These are phyloP conservation scores for Biston betularia DNA, from an alignment of 2,888 invertebrate species.

Conservation along the genomic window DNA sequence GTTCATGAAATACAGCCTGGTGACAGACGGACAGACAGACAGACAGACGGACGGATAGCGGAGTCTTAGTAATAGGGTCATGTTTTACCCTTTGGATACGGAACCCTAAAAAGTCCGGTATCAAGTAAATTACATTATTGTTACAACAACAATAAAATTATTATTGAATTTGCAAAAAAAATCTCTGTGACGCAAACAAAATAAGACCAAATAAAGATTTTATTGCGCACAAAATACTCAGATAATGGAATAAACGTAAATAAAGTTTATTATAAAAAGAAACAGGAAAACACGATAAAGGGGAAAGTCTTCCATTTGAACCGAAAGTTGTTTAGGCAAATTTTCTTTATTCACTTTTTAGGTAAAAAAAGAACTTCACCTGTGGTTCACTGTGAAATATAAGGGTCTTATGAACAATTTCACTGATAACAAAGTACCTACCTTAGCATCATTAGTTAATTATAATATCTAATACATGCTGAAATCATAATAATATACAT, in stretches of 20 bases:
- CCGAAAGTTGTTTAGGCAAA: slow-evolving; percentile 66
- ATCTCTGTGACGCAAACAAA: slow-evolving; percentile 8
- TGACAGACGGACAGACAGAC: too few relatives aligned
- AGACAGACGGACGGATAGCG: too few relatives aligned
- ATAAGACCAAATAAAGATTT: slow-evolving; percentile 44
- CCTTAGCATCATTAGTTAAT: not conserved
- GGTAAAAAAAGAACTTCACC: slow-evolving; percentile 59
- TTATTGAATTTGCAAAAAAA: not conserved
- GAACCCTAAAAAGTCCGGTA: too few relatives aligned
- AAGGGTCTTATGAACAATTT: slow-evolving; percentile 47
- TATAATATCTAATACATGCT: too few relatives aligned
- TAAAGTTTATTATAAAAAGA: slow-evolving; percentile 59
- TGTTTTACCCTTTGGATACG: too few relatives aligned
- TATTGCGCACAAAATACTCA: slow-evolving; percentile 48
- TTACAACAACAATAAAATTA: too few relatives aligned
- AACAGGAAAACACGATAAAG: slow-evolving; percentile 64
- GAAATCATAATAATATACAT: too few relatives aligned
- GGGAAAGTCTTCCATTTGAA: slow-evolving; percentile 62
- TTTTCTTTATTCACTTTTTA: slow-evolving; percentile 64
- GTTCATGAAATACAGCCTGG: too few relatives aligned
- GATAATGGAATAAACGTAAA: slow-evolving; percentile 60
- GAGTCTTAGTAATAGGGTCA: too few relatives aligned
- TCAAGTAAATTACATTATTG: too few relatives aligned
- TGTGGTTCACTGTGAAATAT: slow-evolving; percentile 50
- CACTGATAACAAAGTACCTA: not conserved